Percentiles rank a stretch among this genome's conserved stretches.
phyloP scores from a whole-genome alignment of 2,888 invertebrate genomes.

The Thyatira batis region DNA sequence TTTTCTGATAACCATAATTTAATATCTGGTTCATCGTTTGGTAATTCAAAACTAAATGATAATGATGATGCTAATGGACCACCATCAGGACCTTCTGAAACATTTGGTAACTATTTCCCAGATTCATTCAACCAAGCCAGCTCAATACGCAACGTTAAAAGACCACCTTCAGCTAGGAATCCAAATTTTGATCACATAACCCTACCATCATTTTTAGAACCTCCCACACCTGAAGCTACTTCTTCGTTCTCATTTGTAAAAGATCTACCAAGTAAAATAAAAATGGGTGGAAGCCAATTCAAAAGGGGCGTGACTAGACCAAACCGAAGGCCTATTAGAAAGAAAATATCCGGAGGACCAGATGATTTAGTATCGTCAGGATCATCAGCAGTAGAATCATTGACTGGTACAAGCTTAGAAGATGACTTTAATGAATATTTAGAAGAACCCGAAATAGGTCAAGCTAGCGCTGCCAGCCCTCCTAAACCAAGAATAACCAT shows the following conservation, averaged over 20 bases:
- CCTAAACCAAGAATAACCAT: slow-evolving; percentile 55
- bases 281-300: slow-evolving; percentile 56
- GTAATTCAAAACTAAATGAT: slow-evolving; percentile 51
- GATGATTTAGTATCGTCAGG: slow-evolving; percentile 73
- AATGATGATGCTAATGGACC: slow-evolving; percentile 52
- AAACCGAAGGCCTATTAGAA: slow-evolving; percentile 68
- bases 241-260: slow-evolving; percentile 61
- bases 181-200: slow-evolving; percentile 61
- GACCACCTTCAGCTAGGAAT: slow-evolving; percentile 52
- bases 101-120: slow-evolving; percentile 72
- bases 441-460: slow-evolving; percentile 56
- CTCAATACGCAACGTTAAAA: slow-evolving; percentile 65
- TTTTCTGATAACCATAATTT: slow-evolving; percentile 63
- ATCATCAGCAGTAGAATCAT: slow-evolving; percentile 63
- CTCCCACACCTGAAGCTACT: slow-evolving; percentile 68
- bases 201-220: slow-evolving; percentile 75
- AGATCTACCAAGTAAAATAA: slow-evolving; percentile 60
- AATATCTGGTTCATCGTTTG: slow-evolving; percentile 61
- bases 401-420: slow-evolving; percentile 49
- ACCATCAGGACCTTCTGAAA: slow-evolving; percentile 58
- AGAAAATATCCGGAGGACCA: slow-evolving; percentile 65
- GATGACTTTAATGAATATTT: slow-evolving; percentile 62
- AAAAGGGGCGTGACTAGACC: slow-evolving; percentile 68
- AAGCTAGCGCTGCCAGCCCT: slow-evolving; percentile 37
- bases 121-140: slow-evolving; percentile 74